Evolutionary conservation across 2,113 vertebrate species (phyloP).

Genomic region (Morone saxatilis): DNA sequence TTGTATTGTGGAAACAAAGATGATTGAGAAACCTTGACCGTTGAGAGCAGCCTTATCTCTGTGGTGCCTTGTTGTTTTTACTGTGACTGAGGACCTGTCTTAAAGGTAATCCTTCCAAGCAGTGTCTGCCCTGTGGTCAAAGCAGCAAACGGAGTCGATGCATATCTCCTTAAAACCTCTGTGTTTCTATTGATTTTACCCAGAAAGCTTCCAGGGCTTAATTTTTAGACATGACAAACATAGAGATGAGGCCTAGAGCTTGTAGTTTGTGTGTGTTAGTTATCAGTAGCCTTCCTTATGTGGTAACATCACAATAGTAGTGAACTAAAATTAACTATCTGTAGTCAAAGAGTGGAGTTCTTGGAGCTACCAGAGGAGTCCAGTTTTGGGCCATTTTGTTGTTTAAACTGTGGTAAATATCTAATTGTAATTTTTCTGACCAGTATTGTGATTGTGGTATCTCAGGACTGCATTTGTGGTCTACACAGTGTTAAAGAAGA

Average conservation of each 20-base stretch:
- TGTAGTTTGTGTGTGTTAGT: too few species aligned
- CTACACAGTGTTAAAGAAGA: neutral
- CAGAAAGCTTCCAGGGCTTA: neutral
- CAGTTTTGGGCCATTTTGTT: neutral
- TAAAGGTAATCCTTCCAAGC: constrained; percentile 33
- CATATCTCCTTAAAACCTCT: neutral
- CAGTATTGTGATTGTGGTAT: neutral
- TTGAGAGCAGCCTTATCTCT: constrained; percentile 10
- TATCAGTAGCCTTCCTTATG: too few species aligned
- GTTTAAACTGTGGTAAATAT: neutral
- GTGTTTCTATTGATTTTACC: neutral
- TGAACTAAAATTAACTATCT: neutral
- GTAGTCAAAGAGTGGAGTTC: neutral
- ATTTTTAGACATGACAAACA: neutral
- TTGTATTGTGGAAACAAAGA: neutral
- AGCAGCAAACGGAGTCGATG: constrained; percentile 5
- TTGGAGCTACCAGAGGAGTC: neutral
- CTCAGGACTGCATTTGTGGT: neutral
- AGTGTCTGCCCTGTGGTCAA: neutral
- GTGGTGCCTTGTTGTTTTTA: neutral
- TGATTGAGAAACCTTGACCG: constrained; percentile 25
- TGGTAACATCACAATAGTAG: too few species aligned
- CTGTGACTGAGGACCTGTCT: constrained; percentile 8
- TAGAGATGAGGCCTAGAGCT: neutral
- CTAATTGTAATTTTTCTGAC: neutral